Evolutionary conservation across 2,113 vertebrate genomes (phyloP).

Genomic region (Numida meleagris): DNA sequence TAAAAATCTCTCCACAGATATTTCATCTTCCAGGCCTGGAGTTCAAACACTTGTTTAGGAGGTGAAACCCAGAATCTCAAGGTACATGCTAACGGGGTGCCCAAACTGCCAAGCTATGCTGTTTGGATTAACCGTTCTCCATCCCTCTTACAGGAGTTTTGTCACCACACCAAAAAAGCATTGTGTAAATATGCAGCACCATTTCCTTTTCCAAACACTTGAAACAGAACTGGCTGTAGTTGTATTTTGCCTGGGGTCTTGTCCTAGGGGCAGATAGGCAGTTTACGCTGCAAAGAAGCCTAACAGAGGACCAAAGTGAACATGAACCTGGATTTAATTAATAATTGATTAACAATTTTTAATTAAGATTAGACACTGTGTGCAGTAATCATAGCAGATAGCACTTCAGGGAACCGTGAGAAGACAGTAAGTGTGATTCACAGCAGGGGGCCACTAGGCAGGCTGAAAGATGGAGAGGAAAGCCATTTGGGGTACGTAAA

Average conservation of each 20-base stretch:
- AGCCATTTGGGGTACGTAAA: neutral
- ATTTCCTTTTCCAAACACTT: neutral
- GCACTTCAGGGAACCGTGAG: neutral
- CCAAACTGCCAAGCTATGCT: neutral
- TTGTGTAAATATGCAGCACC: neutral
- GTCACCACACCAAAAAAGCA: neutral
- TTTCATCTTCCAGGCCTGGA: neutral
- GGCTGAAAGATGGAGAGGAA: neutral
- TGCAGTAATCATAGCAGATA: neutral
- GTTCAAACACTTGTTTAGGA: neutral
- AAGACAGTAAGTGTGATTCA: neutral
- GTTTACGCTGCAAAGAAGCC: neutral
- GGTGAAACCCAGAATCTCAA: neutral
- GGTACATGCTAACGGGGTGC: neutral
- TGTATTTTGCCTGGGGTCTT: accelerated
- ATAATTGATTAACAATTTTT: neutral
- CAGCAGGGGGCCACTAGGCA: neutral
- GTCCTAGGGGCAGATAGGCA: neutral
- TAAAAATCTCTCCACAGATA: neutral
- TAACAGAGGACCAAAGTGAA: neutral
- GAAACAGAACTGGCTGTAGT: neutral
- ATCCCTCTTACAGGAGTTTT: neutral
- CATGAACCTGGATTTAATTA: neutral
- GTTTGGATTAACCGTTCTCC: neutral
- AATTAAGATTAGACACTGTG: neutral